Evolutionary conservation across 2,888 invertebrate genomes (phyloP), one percentile per base, ranked within the genome.

Genomic region (Cantharis rufa): DNA sequence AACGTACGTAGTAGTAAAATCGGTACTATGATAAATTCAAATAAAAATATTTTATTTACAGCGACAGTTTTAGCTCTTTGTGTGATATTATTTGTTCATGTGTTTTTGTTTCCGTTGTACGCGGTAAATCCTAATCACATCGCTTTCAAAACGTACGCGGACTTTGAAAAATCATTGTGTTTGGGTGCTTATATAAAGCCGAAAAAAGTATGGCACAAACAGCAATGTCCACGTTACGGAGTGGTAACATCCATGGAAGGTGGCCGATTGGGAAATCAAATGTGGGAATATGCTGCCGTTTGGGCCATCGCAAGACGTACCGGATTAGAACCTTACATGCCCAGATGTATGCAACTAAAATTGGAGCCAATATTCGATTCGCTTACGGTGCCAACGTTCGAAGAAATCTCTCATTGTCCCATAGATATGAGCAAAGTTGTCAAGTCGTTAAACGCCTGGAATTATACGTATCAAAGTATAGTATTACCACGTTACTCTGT

Each of bases 71-170:
- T 91, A 81, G 91, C 91, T 77, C 86, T 91, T 83, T 90, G 90
- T 85, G 90, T 91, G 81, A 90, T 91, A 82, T 89, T 90, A 79
- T 89, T 90, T 84, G 90, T 91, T 83, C 91, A 91, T 86, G 88
- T 91, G 82, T 91, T 91, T 87, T 87, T 91, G 73, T 91, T 91
- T 86, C 91, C 91, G 71, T 87, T 91, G 86, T 91, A 91, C 86
- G 88, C 88, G 70, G 83, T 86, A 28, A 82, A 83, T 74, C 82
- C 85, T 68, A 87, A 87, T 78, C 88, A 89, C 79, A 87, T 86
- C 70, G 86, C 87, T 72, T 86, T 88, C 71, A 88, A 88, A 76
- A 89, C 89, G 71, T 88, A 90, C 78, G 88, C 88, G 74, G 89
- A 89, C 71, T 90, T 91, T 82, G 91, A 91, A 82, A 90, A 90